These are phyloP conservation scores for Drosophila macrospina DNA, from an alignment of 2,888 invertebrate genomes.

Conservation along the genomic window DNA sequence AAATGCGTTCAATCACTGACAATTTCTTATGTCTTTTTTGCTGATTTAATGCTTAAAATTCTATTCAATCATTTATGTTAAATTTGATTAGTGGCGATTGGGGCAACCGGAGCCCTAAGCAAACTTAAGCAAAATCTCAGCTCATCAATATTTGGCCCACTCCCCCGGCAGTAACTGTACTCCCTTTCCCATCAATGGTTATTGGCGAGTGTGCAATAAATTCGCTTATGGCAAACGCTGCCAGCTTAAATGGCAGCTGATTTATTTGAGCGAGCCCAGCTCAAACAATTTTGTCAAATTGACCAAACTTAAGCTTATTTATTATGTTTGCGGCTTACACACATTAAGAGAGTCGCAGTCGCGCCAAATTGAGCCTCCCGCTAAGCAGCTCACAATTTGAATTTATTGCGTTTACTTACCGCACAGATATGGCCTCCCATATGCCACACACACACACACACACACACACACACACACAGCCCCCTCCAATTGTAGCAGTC, in stretches of 20 bases:
- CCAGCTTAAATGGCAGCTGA: constrained; percentile 77
- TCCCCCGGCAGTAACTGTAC: neutral
- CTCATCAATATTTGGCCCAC: constrained; percentile 67
- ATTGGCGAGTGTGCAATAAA: constrained; percentile 67
- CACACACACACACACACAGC: too few relatives aligned
- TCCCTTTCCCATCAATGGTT: neutral
- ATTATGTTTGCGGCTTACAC: constrained; percentile 79
- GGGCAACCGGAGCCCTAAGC: constrained; percentile 42
- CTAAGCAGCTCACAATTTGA: constrained; percentile 67
- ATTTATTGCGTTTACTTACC: constrained; percentile 63
- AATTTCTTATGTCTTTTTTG: constrained; percentile 38
- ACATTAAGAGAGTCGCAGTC: constrained; percentile 65
- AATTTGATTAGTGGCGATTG: constrained; percentile 73
- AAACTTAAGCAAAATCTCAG: constrained; percentile 43
- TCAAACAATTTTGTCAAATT: constrained; percentile 81
- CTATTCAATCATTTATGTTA: constrained; percentile 80
- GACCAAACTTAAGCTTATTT: constrained; percentile 81
- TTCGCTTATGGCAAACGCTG: constrained; percentile 73
- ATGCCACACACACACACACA: too few relatives aligned
- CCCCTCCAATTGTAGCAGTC: too few relatives aligned
- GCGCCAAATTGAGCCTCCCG: constrained; percentile 55
- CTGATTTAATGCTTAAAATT: constrained; percentile 71
- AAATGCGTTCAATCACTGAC: constrained; percentile 72
- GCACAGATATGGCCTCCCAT: constrained; percentile 22
- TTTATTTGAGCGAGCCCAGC: constrained; percentile 63